Conservation (phyloP, 2,113 vertebrate genomes). For the Hoplias malabaricus region DNA sequence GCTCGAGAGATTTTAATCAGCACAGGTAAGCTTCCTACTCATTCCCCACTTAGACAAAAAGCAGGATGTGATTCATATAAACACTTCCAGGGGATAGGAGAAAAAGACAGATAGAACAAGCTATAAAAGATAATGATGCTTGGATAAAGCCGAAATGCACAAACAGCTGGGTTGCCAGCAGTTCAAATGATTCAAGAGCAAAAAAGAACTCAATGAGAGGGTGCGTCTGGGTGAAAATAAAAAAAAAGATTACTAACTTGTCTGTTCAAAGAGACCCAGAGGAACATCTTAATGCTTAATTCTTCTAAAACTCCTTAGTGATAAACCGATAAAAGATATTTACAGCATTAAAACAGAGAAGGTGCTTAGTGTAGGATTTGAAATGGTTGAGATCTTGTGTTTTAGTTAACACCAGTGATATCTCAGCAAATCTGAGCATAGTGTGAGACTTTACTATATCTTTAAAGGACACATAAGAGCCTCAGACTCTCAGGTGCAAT, state of each 20-base stretch:
- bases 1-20: slow-evolving; percentile 65
- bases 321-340: too few relatives aligned
- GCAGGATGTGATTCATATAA: slow-evolving; percentile 48
- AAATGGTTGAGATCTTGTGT: too few relatives aligned
- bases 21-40: slow-evolving; percentile 63
- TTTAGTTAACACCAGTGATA: too few relatives aligned
- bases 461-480: too few relatives aligned
- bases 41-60: slow-evolving; percentile 54
- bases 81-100: slow-evolving; percentile 10
- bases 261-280: slow-evolving; percentile 3
- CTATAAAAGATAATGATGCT: not conserved
- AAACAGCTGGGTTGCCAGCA: not conserved
- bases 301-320: too few relatives aligned
- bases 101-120: not conserved
- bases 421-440: too few relatives aligned
- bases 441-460: too few relatives aligned
- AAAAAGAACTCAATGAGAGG: not conserved
- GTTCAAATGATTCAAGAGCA: not conserved
- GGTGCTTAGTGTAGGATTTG: too few relatives aligned
- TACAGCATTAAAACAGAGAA: too few relatives aligned
- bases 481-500: too few relatives aligned
- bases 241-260: not conserved
- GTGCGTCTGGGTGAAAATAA: not conserved
- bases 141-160: not conserved
- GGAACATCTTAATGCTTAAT: too few relatives aligned